These are phyloP conservation scores for Peromyscus californicus DNA, from an alignment of 2,113 vertebrate species.

Conservation along the genomic window DNA sequence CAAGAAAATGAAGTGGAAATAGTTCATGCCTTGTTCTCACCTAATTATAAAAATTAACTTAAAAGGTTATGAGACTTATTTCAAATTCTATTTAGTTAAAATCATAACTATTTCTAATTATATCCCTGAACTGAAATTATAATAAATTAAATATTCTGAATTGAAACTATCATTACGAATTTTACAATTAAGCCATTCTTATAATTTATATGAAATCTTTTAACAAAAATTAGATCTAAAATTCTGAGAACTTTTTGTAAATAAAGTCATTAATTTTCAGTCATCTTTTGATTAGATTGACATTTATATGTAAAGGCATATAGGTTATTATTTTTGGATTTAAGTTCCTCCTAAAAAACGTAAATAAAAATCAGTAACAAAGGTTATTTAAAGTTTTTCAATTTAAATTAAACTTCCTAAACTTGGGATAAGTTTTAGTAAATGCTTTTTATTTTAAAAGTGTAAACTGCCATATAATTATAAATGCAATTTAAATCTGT, in stretches of 20 bases:
- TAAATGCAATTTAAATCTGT: constrained; percentile 77
- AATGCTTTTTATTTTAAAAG: constrained; percentile 76
- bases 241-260: constrained; percentile 75
- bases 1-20: constrained; percentile 74
- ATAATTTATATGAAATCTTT: constrained; percentile 72
- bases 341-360: constrained; percentile 63
- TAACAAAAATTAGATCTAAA: constrained; percentile 79
- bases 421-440: constrained; percentile 73
- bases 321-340: constrained; percentile 72
- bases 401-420: constrained; percentile 75
- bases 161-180: constrained; percentile 79
- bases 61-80: constrained; percentile 77
- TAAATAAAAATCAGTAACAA: constrained; percentile 80
- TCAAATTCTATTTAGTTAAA: constrained; percentile 76
- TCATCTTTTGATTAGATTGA: constrained; percentile 72
- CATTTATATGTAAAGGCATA: constrained; percentile 72
- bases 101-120: constrained; percentile 76
- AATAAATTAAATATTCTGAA: constrained; percentile 81
- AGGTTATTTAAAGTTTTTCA: constrained; percentile 75
- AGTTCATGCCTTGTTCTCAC: constrained; percentile 75
- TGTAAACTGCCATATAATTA: constrained; percentile 74
- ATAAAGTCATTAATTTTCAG: constrained; percentile 78
- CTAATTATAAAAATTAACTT: constrained; percentile 82
- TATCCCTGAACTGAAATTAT: constrained; percentile 76
- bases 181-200: constrained; percentile 80